Evolutionary conservation across 2,113 vertebrate species (phyloP).

Genomic region (Actinemys pallida): DNA sequence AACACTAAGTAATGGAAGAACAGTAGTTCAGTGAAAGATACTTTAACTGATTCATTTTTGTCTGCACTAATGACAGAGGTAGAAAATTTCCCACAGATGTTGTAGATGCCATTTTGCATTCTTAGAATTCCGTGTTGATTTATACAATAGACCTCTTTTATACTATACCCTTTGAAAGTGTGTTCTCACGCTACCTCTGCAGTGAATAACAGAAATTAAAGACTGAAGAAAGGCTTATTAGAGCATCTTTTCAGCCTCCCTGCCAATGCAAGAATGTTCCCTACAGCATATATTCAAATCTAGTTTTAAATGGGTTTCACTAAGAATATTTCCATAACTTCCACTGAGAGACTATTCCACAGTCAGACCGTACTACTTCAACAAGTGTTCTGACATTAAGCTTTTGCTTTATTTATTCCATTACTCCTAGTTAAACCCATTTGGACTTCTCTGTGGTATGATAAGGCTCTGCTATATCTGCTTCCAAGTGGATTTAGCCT

Average conservation of each 20-base stretch:
- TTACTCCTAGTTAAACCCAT: background rate
- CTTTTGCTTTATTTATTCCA: background rate
- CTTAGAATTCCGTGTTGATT: constrained; percentile 46
- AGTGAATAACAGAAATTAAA: constrained; percentile 36
- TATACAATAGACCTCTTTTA: constrained; percentile 63
- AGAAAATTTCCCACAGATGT: constrained; percentile 30
- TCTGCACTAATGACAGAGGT: constrained; percentile 36
- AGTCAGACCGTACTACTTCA: background rate
- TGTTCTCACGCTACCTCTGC: constrained; percentile 37
- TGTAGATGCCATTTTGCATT: constrained; percentile 36
- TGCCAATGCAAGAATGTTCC: constrained; percentile 12
- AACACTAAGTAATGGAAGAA: constrained; percentile 53
- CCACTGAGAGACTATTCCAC: background rate
- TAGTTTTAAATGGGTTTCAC: background rate
- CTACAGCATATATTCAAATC: constrained; percentile 7
- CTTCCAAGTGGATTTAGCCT: background rate
- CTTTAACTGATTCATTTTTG: constrained; percentile 60
- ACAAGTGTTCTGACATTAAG: background rate
- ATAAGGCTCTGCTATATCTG: background rate
- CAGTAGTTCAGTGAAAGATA: constrained; percentile 36
- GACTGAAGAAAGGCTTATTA: constrained; percentile 16
- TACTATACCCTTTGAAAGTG: constrained; percentile 9
- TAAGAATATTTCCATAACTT: background rate
- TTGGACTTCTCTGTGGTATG: background rate
- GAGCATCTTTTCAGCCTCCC: background rate